These are phyloP conservation scores for Ophion obscuratus DNA, from an alignment of 2,888 invertebrate species.

Conservation along the genomic window DNA sequence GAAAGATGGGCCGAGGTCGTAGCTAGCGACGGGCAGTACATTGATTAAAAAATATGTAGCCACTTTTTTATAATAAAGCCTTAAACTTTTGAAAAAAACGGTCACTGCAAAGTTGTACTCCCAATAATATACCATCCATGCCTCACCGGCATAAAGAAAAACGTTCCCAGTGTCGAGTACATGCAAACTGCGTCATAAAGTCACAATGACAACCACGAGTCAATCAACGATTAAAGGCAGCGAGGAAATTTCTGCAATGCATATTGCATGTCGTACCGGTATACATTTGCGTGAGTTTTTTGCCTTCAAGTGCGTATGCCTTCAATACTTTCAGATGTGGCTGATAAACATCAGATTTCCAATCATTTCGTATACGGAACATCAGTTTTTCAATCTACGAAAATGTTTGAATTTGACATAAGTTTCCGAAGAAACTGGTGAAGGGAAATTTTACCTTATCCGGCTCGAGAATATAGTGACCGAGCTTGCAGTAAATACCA, in stretches of 20 bases:
- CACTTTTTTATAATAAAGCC: too few relatives aligned
- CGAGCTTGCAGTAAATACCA: slow-evolving; percentile 35
- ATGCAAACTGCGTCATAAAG: slow-evolving; percentile 50
- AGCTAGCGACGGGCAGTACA: too few relatives aligned
- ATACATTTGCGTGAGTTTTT: slow-evolving; percentile 50
- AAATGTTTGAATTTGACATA: background rate
- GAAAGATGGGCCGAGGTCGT: too few relatives aligned
- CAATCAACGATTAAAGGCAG: too few relatives aligned
- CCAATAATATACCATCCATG: slow-evolving; percentile 50
- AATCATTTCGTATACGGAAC: slow-evolving; percentile 48
- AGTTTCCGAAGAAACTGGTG: too few relatives aligned
- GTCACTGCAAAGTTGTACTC: too few relatives aligned
- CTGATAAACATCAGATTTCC: slow-evolving; percentile 30
- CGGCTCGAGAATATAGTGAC: slow-evolving; percentile 50
- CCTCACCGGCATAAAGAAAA: slow-evolving; percentile 45
- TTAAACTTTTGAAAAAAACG: too few relatives aligned
- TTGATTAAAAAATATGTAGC: too few relatives aligned
- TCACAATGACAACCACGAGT: background rate
- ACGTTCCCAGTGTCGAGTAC: slow-evolving; percentile 58
- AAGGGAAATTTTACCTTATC: slow-evolving; percentile 45
- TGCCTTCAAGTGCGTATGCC: slow-evolving; percentile 44
- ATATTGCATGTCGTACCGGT: slow-evolving; percentile 23
- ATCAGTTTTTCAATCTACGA: slow-evolving; percentile 51
- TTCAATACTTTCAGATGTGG: slow-evolving; percentile 40
- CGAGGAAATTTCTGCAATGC: background rate